phyloP scores from a whole-genome alignment of 2,797 vertebrate genomes.

The Lagocephalus sceleratus region DNA sequence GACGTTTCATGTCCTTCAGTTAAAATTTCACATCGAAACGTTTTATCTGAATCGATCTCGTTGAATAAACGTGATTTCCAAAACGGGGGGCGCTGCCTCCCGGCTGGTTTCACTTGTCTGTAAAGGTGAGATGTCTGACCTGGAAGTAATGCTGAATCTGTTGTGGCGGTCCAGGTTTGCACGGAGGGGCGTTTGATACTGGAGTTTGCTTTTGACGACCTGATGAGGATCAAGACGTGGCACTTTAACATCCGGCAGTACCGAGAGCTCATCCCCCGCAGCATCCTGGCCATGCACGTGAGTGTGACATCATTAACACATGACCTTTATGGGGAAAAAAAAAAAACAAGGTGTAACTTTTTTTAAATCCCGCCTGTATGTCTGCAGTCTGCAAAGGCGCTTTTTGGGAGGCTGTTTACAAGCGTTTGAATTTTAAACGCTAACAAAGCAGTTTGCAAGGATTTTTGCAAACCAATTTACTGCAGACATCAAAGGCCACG shows the following conservation, averaged over 20 bases:
- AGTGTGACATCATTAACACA: slow-evolving; percentile 71
- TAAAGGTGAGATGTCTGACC: not conserved
- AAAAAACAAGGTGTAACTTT: slow-evolving; percentile 9
- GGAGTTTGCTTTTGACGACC: slow-evolving; percentile 98
- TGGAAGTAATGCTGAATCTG: slow-evolving; percentile 13
- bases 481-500: slow-evolving; percentile 68
- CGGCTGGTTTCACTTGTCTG: slow-evolving; percentile 7
- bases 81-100: not conserved
- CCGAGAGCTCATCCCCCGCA: slow-evolving; percentile 95
- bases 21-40: slow-evolving; percentile 34
- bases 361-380: slow-evolving; percentile 27
- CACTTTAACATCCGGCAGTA: slow-evolving; percentile 99
- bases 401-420: slow-evolving; percentile 43
- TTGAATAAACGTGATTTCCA: slow-evolving; percentile 41
- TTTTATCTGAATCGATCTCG: slow-evolving; percentile 30
- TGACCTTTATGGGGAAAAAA: slow-evolving; percentile 5
- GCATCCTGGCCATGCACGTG: slow-evolving; percentile 99
- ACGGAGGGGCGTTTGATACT: slow-evolving; percentile 98
- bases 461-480: slow-evolving; percentile 71
- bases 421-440: slow-evolving; percentile 56
- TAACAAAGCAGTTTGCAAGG: slow-evolving; percentile 63
- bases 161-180: slow-evolving; percentile 83
- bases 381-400: slow-evolving; percentile 25
- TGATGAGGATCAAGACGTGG: slow-evolving; percentile 99
- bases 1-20: slow-evolving; percentile 47